These are phyloP conservation scores for Manis crassicaudata DNA, from an alignment of 2,797 vertebrate genomes.

Conservation along the genomic window DNA sequence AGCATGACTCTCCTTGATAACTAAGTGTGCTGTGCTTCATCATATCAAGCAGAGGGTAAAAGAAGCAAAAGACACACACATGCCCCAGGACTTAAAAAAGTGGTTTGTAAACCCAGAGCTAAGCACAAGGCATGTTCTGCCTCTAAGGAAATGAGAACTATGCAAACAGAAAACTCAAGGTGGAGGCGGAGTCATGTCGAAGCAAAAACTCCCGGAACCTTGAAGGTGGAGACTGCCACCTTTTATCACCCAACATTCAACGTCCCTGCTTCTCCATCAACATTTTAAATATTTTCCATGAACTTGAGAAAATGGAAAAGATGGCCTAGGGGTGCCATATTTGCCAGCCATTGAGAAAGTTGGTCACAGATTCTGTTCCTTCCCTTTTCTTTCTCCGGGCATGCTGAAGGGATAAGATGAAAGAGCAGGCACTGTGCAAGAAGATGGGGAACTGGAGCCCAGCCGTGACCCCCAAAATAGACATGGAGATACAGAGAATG, in stretches of 20 bases:
- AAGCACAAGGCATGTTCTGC: neutral
- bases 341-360: slow-evolving; percentile 13
- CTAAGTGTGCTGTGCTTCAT: neutral
- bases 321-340: neutral
- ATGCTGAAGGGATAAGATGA: neutral
- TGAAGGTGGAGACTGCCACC: neutral
- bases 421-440: slow-evolving; percentile 44
- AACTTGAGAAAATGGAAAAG: neutral
- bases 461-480: slow-evolving; percentile 61
- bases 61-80: neutral
- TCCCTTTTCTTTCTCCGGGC: slow-evolving; percentile 27
- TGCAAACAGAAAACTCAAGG: neutral
- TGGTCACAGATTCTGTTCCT: slow-evolving; percentile 22
- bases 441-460: slow-evolving; percentile 55
- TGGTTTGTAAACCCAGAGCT: neutral
- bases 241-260: neutral
- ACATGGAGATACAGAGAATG: slow-evolving; percentile 68
- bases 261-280: neutral
- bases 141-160: slow-evolving; percentile 4
- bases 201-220: neutral
- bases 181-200: neutral
- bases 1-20: neutral
- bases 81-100: neutral
- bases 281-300: neutral
- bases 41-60: neutral